Conservation (phyloP, 2,113 vertebrate genomes). For the Spea multiplicata region DNA sequence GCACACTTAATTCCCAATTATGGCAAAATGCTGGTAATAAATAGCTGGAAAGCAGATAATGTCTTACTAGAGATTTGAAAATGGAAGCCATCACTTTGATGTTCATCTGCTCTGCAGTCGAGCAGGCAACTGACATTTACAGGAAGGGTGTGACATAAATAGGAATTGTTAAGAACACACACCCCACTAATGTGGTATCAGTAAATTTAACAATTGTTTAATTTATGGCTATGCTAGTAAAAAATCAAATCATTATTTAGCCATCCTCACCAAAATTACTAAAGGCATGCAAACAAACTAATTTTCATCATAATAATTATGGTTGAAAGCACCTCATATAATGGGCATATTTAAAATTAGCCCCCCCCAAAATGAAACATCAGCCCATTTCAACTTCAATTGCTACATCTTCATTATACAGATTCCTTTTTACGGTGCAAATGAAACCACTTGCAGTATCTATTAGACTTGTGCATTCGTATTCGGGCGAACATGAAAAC, state of each 20-base stretch:
- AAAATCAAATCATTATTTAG: background rate
- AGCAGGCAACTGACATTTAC: background rate
- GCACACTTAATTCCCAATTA: background rate
- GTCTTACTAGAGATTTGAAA: background rate
- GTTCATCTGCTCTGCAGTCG: background rate
- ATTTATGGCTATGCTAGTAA: background rate
- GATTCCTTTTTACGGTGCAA: too few relatives aligned
- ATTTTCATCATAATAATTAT: background rate
- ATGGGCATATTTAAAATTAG: too few relatives aligned
- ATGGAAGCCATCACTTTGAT: background rate
- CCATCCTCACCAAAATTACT: background rate
- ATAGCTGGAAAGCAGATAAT: background rate
- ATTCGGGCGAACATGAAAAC: too few relatives aligned
- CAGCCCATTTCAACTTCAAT: too few relatives aligned
- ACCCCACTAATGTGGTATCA: background rate
- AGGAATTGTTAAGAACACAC: background rate
- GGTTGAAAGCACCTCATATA: too few relatives aligned
- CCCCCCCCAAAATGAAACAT: too few relatives aligned
- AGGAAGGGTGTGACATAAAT: background rate
- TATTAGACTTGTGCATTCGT: too few relatives aligned
- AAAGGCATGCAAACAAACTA: background rate
- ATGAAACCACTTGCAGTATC: too few relatives aligned
- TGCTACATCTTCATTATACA: too few relatives aligned
- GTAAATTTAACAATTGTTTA: background rate
- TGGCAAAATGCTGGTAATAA: background rate